Base-by-base conservation (phyloP, 2,797 vertebrate species). In the Rallus crepitans region DNA sequence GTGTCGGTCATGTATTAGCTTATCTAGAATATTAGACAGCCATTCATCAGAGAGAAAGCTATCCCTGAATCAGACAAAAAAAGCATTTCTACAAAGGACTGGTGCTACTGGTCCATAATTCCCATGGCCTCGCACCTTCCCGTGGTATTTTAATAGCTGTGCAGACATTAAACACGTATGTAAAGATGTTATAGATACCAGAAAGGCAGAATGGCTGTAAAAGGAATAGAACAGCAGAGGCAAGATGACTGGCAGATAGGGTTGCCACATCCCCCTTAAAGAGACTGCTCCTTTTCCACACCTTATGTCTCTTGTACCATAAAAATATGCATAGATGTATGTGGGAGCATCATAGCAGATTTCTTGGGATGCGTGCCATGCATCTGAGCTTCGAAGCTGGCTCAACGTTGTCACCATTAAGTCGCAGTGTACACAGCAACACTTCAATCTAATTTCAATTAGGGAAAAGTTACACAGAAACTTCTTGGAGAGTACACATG, bases 181-280 rank as follows among this genome's bases (percentile, higher is more conserved):
- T 37, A 92, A 78, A 50, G 93, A 95, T 66, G 66, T 87, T 95
- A 79, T 18, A 60, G 83, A 93, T 56, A 95, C 73, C 79, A 86
- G 96, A 82, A 87, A 97, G 87, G 94, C 97, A 97, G 96, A 91
- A 96, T 86, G 95, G 92, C 94, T 97, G 96, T 89, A 97, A 97
- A 97, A 97, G 94, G 94, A 97, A 97, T 96, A 94, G 95, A 98
- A 96, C 95, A 96, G 91, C 91, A 96, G 95, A 89, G 91, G 90
- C 95, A 97, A 92, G 94, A 96, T 97, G 87, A 96, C 93, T 97
- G 95, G 96, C 96, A 97, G 94, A 96, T 96, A 96, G 90, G 93
- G 92, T 97, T 97, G 97, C 96, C 92, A 97, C 94, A 97, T 97
- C 93, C 95, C 94, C 96, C 94, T 98, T 97, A 97, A 94, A 97